Base-by-base conservation (phyloP, 2,113 vertebrate genomes). In the Notarius quadriscutis region DNA sequence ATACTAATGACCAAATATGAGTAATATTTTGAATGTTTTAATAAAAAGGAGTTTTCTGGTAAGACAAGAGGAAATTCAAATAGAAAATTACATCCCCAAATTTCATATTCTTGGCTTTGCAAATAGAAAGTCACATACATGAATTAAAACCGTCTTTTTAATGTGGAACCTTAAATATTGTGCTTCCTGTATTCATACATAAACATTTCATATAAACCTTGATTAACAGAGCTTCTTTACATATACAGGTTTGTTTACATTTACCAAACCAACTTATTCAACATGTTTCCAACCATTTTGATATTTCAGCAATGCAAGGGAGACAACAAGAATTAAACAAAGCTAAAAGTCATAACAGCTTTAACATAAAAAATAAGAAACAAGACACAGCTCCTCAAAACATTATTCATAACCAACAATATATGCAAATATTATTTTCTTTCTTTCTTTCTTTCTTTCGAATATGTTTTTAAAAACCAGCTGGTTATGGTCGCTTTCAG, bases 201-300 rank as follows among this genome's bases (percentile, higher is more conserved):
- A 95, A 94, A 95, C 94, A 94, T 94, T 91, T 93, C 96, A 97
- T 95, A 95, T 96, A 97, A 97, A 97, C 96, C 90, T 95, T 96
- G 87, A 88, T 94, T 93, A 94, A 95, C 94, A 96, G 93, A 96
- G 93, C 95, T 92, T 94, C 93, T 92, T 94, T 93, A 95, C 95
- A 95, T 96, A 96, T 96, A 94, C 94, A 95, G 95, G 95, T 94
- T 94, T 74, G 34, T 85, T 94, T 95, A 97, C 95, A 94, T 92
- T 95, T 95, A 96, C 97, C 96, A 96, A 97, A 98, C 94, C 91
- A 96, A 92, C 95, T 97, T 96, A 96, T 96, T 97, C 96, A 96
- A 96, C 93, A 94, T 92, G 93, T 91, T 94, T 95, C 94, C 91
- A 27, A 69, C 93, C 93, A 91, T 93, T 95, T 92, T 91, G 92